These are phyloP conservation scores for Saturnia pavonia DNA, from an alignment of 2,888 invertebrate species.

Conservation along the genomic window DNA sequence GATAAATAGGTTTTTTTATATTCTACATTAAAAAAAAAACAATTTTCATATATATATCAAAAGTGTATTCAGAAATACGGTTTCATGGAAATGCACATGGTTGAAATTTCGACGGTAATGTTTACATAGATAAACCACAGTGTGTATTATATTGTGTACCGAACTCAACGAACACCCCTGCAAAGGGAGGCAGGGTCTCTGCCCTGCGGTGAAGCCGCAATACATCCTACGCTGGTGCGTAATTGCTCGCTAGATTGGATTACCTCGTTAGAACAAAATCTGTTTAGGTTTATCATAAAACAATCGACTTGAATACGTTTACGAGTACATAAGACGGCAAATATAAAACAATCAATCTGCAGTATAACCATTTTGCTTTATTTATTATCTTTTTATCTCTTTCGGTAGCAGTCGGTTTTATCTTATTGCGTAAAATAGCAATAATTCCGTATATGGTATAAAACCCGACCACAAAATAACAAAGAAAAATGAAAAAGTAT, in stretches of 20 bases:
- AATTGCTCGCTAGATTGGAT: conserved; percentile 12
- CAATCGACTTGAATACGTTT: not conserved
- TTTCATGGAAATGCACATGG: not conserved
- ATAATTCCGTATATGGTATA: too few species aligned
- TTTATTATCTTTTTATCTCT: too few species aligned
- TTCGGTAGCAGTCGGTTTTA: too few species aligned
- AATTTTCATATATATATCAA: not conserved
- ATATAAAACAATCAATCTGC: too few species aligned
- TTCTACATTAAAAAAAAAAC: too few species aligned
- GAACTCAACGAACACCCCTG: not conserved
- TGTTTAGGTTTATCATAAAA: conserved; percentile 11
- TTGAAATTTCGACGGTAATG: not conserved
- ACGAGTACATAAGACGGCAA: not conserved
- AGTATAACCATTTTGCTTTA: too few species aligned
- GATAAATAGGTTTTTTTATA: too few species aligned
- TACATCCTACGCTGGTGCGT: conserved; percentile 8
- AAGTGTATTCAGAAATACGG: not conserved
- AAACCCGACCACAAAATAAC: too few species aligned
- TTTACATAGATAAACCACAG: conserved; percentile 10
- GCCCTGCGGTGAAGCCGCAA: conserved; percentile 9
- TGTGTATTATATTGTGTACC: conserved; percentile 4
- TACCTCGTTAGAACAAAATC: conserved; percentile 11
- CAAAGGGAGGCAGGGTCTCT: conserved; percentile 2
- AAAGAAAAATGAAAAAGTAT: too few species aligned
- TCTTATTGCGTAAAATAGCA: too few species aligned